phyloP scores from a whole-genome alignment of 2,113 vertebrate genomes.

The Corythoichthys intestinalis region DNA sequence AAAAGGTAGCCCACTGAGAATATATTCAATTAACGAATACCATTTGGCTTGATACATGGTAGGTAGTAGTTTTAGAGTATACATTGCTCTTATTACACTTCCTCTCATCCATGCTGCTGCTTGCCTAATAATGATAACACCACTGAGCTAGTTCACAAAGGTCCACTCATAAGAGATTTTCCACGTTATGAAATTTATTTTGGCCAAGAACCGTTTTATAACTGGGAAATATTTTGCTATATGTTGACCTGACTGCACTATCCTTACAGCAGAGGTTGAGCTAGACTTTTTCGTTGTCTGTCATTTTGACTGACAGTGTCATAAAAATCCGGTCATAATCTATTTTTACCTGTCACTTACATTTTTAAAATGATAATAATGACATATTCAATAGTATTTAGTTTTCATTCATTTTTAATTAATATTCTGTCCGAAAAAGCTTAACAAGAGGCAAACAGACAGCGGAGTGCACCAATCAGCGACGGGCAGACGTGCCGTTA shows the following conservation, averaged over 20 bases:
- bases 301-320: no score
- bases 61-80: background rate
- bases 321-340: no score
- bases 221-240: background rate
- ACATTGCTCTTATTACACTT: background rate
- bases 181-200: background rate
- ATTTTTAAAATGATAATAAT: no score
- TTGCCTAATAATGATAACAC: background rate
- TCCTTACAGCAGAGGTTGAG: background rate
- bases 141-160: background rate
- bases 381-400: no score
- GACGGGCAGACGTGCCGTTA: no score
- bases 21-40: background rate
- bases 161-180: background rate
- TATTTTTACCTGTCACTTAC: no score
- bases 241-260: background rate
- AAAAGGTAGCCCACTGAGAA: background rate
- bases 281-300: no score
- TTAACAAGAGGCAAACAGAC: no score
- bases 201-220: background rate
- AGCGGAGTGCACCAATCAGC: no score
- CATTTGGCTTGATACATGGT: background rate
- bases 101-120: background rate
- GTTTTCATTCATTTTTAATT: no score
- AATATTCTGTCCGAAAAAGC: no score